Conservation (phyloP, 2,113 vertebrate species). For the Ammospiza caudacuta region DNA sequence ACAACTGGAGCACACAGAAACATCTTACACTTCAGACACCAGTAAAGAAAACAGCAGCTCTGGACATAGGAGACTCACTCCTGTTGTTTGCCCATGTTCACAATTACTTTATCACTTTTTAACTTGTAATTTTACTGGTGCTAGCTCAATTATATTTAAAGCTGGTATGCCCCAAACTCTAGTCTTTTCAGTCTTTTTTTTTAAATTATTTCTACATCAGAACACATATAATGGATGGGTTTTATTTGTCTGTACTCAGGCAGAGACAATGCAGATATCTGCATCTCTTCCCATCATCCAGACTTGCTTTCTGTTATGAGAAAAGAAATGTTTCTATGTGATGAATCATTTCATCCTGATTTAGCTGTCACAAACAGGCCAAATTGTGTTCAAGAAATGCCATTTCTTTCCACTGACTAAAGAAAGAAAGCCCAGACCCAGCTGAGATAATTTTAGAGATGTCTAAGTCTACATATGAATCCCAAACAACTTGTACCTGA, state of each 20-base stretch:
- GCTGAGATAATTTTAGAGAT: not conserved
- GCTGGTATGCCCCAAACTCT: not conserved
- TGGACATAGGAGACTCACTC: not conserved
- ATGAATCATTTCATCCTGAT: constrained; percentile 7
- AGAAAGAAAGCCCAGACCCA: not conserved
- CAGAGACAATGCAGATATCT: not conserved
- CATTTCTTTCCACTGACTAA: not conserved
- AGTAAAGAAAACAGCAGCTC: not conserved
- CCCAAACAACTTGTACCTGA: not conserved
- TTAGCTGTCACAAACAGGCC: not conserved
- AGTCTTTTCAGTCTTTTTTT: not conserved
- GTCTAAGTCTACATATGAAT: not conserved
- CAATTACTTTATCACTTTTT: not conserved
- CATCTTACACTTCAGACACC: not conserved
- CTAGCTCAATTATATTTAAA: not conserved
- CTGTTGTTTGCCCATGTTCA: fast-evolving
- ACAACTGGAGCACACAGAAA: not conserved
- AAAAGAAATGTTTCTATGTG: not conserved
- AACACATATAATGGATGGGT: not conserved
- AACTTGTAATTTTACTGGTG: not conserved
- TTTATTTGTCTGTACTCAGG: not conserved
- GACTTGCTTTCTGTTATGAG: not conserved
- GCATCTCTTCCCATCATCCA: not conserved
- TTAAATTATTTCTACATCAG: not conserved
- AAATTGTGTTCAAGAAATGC: not conserved